Base-by-base conservation (phyloP, 2,888 invertebrate species). In the Xanthorhoe designata region DNA sequence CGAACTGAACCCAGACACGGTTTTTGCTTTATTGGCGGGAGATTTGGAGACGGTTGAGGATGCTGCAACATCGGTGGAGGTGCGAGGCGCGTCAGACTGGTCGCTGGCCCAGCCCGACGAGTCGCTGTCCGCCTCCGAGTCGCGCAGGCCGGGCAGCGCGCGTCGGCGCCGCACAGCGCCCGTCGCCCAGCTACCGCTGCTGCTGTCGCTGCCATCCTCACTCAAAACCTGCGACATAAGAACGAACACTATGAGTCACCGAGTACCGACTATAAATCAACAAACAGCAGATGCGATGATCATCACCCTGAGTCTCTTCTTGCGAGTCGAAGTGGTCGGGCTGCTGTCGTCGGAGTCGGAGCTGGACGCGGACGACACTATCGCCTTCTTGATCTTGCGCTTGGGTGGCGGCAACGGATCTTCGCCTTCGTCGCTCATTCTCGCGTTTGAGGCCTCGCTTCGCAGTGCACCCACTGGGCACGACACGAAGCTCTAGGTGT, bases 141-240 rank as follows among this genome's bases (percentile, higher is more conserved):
- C 91, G 0, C 84, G 83, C 42, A 91, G 80, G 61, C 83, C 80
- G 5, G 88, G 89, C 72, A 90, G 78, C 18, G 81, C 78, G 67
- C 88, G 88, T 55, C 83, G 80, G n/a, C 90, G 88, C 13, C 89
- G 84, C 42, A 80, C 78, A 32, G 80, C 79, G 64, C 81, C 72
- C 58, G 83, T 77, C 68, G 89, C 84, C 9, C 87, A 87, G 70
- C 90, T 90, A 52, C 89, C 91, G 69, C 91, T 92, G 70, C 91
- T 92, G 77, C 92, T 89, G 69, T 87, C 89, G 68, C 87, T 91
- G 10, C 88, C 92, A 52, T 93, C 94, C 74, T 94, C 95, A 70
- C 92, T 89, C 69, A 95, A 85, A 78, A 94, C 94, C 95, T 95
- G 85, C 71, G 94, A 92, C 49, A 72, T 18, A 32, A n/a, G 47